These are phyloP conservation scores for Anneissia japonica DNA, from an alignment of 35 echinoderm and acorn worm genomes.

Conservation along the genomic window DNA sequence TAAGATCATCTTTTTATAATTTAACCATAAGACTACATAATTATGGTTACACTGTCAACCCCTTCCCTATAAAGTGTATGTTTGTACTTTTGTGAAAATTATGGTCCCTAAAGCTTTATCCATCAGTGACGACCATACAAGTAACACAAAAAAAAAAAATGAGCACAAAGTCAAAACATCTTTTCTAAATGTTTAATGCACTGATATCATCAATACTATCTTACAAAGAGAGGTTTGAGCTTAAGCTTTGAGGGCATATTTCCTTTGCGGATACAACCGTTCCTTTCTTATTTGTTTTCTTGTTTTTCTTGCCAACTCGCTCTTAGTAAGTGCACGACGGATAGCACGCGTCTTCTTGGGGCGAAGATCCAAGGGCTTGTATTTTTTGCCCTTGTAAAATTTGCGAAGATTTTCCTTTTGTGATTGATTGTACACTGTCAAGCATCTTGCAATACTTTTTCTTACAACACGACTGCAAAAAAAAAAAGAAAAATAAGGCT, in stretches of 20 bases:
- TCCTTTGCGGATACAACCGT: constrained; percentile 62
- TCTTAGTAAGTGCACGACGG: constrained; percentile 61
- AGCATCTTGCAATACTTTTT: constrained; percentile 87
- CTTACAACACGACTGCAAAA: constrained; percentile 72
- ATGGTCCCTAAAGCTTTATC: too few relatives aligned
- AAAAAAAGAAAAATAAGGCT: constrained; percentile 13
- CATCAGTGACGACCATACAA: not conserved
- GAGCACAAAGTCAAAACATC: not conserved
- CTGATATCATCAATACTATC: not conserved
- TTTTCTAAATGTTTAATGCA: not conserved
- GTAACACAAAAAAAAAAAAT: not conserved
- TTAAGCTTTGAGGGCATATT: constrained; percentile 74
- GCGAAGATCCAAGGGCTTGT: constrained; percentile 93
- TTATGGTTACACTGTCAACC: too few relatives aligned
- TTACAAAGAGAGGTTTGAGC: constrained; percentile 5
- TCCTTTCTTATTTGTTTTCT: constrained; percentile 69
- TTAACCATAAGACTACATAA: too few relatives aligned
- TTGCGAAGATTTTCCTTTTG: constrained; percentile 89
- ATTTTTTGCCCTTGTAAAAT: constrained; percentile 86
- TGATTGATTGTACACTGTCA: constrained; percentile 88
- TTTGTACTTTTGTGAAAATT: too few relatives aligned
- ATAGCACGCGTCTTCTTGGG: constrained; percentile 88
- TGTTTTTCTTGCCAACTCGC: constrained; percentile 61
- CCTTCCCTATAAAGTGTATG: too few relatives aligned
- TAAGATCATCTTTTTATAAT: too few relatives aligned